Base-by-base conservation (phyloP, 2,888 invertebrate genomes). In the Andricus quercusramuli region DNA sequence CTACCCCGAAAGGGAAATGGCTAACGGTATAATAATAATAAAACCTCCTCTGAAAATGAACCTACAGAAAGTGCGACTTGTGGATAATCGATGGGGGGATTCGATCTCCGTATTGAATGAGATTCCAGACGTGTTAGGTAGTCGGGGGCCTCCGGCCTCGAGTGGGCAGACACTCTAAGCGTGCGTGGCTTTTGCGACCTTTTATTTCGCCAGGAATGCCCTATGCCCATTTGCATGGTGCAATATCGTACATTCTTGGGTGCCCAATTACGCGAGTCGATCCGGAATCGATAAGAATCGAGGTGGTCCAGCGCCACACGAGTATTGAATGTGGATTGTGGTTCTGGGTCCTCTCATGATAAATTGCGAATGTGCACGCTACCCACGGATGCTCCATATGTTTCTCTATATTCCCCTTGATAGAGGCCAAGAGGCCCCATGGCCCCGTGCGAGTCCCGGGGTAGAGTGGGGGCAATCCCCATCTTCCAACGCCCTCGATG, bases 221-320 rank as follows among this genome's bases (percentile, higher is more conserved):
- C 89, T 91, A 86, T 77, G 87, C 89, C 87, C 90, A 92, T 92
- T 92, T 92, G 92, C 92, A 92, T 92, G 91, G 91, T 91, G 92
- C 91, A 92, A 92, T 92, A 92, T 92, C 90, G 91, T 91, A 89
- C 90, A 90, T 91, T 91, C 91, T 92, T 91, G 89, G 90, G 90
- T 89, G 91, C 91, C 92, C 92, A 92, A 92, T 92, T 92, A 92
- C 92, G 91, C 89, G 91, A 91, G 90, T 91, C 92, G 92, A 92
- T 92, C 88, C 86, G 88, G 86, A 83, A 84, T 87, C 90, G 90
- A 89, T 89, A 90, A 86, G 84, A 84, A 84, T 82, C 81, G 80
- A 86, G 83, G 84, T 86, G 83, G 82, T 82, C 81, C 82, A 79
- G 81, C 86, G 84, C 83, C 84, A 84, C 84, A 85, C 84, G 86